Base-by-base conservation (phyloP, 2,888 invertebrate genomes). In the Pristionchus mayeri region DNA sequence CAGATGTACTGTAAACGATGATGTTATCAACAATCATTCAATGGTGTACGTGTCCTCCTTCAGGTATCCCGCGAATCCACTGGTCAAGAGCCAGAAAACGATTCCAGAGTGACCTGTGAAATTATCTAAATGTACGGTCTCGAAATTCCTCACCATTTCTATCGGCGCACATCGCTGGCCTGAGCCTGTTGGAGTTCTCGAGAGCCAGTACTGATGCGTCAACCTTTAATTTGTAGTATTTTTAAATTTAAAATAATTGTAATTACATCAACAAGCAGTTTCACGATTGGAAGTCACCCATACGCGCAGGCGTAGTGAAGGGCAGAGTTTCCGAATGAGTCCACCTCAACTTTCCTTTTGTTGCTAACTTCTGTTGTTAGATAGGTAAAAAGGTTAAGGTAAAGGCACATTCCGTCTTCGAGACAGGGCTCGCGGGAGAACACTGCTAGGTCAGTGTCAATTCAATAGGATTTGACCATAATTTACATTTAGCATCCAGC, bases 301-400 rank as follows among this genome's bases (percentile, higher is more conserved):
- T 94, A 95, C 0, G 94, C 91, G 24, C 94, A 93, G 2, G 94
- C 94, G 90, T 94, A 94, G 90, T 94, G 94, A 2, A 94, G 92
- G 0, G 94, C 89, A 0, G 94, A 93, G 90, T 94, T 95, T 50
- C 94, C 94, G 18, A 94, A 94, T 44, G 93, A 93, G 88, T 95
- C 95, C 0, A 91, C 91, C 86, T 86, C 83, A 9, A n/a, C n/a
- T n/a, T n/a, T n/a, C n/a, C n/a, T n/a, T n/a, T n/a, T n/a, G n/a
- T n/a, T n/a, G n/a, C n/a, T n/a, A 78, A 76, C 27, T 44, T 24
- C 13, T n/a, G n/a, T n/a, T n/a, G n/a, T n/a, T n/a, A n/a, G n/a
- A n/a, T n/a, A n/a, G n/a, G n/a, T n/a, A n/a, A n/a, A n/a, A n/a
- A n/a, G n/a, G n/a, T n/a, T n/a, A n/a, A n/a, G n/a, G n/a, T n/a